A percentile compares a stretch with the other conserved stretches of the same genome.
Evolutionary conservation across 1,140 invertebrate species (phyloP).

Genomic region (Heliothis subflexa): DNA sequence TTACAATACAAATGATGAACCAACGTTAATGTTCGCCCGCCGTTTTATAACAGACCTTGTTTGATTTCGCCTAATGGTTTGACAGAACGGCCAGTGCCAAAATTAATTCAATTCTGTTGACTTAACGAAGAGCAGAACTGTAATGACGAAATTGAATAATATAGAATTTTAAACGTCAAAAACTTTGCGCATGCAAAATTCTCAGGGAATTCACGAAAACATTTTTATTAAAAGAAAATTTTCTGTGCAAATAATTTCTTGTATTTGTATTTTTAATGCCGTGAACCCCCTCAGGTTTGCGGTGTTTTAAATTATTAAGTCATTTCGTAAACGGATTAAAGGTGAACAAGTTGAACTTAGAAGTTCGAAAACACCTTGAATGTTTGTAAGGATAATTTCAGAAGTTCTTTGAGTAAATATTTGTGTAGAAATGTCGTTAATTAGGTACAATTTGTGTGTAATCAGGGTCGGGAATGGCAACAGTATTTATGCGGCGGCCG

Average conservation of each 20-base stretch:
- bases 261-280: slow-evolving; percentile 7
- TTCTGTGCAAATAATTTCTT: slow-evolving; percentile 27
- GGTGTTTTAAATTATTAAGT: slow-evolving; percentile 44
- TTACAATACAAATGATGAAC: slow-evolving; percentile 33
- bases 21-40: slow-evolving; percentile 15
- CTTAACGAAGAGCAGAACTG: slow-evolving; percentile 17
- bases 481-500: slow-evolving; percentile 76
- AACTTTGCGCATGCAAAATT: slow-evolving; percentile 38
- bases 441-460: slow-evolving; percentile 39
- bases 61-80: slow-evolving; percentile 11
- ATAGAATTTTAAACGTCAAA: slow-evolving; percentile 13
- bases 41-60: slow-evolving; percentile 28
- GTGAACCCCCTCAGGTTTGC: slow-evolving; percentile 24
- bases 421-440: slow-evolving; percentile 16
- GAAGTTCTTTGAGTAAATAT: background rate
- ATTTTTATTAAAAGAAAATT: slow-evolving; percentile 38
- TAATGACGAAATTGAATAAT: slow-evolving; percentile 10
- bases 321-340: slow-evolving; percentile 25
- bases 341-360: slow-evolving; percentile 38
- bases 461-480: slow-evolving; percentile 71
- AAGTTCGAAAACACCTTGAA: slow-evolving; percentile 44
- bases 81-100: slow-evolving; percentile 5
- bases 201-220: slow-evolving; percentile 32
- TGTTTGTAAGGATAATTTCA: slow-evolving; percentile 4
- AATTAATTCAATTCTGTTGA: slow-evolving; percentile 29